Evolutionary conservation across 1,140 invertebrate genomes (phyloP).

Genomic region (Drosophila ogumai): DNA sequence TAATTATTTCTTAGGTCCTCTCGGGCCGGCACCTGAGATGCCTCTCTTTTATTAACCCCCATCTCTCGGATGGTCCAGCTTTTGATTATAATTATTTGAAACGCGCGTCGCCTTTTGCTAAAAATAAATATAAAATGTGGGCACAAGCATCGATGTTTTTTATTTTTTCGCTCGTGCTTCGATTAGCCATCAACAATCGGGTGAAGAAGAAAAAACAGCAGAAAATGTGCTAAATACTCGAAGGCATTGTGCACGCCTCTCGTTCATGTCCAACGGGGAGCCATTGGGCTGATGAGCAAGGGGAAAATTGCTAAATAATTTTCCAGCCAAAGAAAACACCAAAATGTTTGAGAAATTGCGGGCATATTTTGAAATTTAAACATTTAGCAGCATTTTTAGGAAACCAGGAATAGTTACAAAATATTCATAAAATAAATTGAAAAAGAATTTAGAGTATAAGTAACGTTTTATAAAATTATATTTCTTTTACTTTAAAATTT

Average conservation of each 20-base stretch:
- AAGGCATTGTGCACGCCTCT: constrained; percentile 44
- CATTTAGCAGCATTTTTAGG: not conserved
- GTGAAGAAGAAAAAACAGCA: constrained; percentile 6
- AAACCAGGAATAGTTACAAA: too few species aligned
- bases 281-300: not conserved
- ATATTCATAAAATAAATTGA: too few species aligned
- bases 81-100: constrained; percentile 58
- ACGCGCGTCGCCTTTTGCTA: constrained; percentile 57
- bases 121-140: constrained; percentile 69
- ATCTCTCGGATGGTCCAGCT: constrained; percentile 10
- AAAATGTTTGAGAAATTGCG: not conserved
- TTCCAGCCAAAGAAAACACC: constrained; percentile 13
- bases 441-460: too few species aligned
- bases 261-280: constrained; percentile 40
- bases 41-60: constrained; percentile 1
- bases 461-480: too few species aligned
- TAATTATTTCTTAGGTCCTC: constrained; percentile 59
- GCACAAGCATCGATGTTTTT: constrained; percentile 42
- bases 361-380: not conserved
- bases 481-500: too few species aligned
- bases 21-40: constrained; percentile 10
- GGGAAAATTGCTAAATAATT: constrained; percentile 4
- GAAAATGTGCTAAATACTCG: constrained; percentile 70
- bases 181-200: constrained; percentile 38
- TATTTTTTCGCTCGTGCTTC: constrained; percentile 56